Evolutionary conservation across 2,888 invertebrate genomes (phyloP), one percentile per base, ranked within the genome.

Genomic region (Oxytorus armatus): DNA sequence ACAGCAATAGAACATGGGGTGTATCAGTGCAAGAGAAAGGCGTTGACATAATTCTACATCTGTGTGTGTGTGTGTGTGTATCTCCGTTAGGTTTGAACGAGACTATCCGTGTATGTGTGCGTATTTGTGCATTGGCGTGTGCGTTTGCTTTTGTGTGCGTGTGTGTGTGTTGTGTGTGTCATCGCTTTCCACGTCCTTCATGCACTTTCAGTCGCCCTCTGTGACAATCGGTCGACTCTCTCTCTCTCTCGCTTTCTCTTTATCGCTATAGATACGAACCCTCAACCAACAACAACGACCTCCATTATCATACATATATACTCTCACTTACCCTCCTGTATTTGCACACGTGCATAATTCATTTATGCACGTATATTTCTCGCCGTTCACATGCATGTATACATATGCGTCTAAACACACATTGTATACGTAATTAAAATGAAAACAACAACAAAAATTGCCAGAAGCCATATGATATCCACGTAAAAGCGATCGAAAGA

Each of bases 301-400:
- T 42, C 59, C 47, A 66, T 66, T 72, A 76, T 72, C 69, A 73
- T 68, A 77, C 77, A 77, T 80, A 74, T 77, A 69, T 65, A 57
- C 73, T 68, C 29, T 39, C 63, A 69, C 57, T 63, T 65, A 74
- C 63, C 55, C 33, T 63, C 25, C 16, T 14, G 25, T 68, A 61
- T 74, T 66, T 68, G 59, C 63, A 61, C 66, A 39, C 68, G 39
- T 49, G 63, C 51, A 76, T 76, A 59, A 68, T 68, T 42, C 42
- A 59, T 76, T 55, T 39, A 51, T 47, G 61, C 68, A 39, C 55
- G 47, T 69, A 44, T 76, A 29, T 61, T 33, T 68, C 21, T 66
- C 10, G 4, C 8, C 3, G 66, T 44, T 39, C 14, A 8, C 16
- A n/a, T 16, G 25, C 16, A 25, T 18, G n/a, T 33, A 23, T 33